These are phyloP conservation scores for Lasioglossum marginatum DNA, from an alignment of 2,888 invertebrate genomes.

Conservation along the genomic window DNA sequence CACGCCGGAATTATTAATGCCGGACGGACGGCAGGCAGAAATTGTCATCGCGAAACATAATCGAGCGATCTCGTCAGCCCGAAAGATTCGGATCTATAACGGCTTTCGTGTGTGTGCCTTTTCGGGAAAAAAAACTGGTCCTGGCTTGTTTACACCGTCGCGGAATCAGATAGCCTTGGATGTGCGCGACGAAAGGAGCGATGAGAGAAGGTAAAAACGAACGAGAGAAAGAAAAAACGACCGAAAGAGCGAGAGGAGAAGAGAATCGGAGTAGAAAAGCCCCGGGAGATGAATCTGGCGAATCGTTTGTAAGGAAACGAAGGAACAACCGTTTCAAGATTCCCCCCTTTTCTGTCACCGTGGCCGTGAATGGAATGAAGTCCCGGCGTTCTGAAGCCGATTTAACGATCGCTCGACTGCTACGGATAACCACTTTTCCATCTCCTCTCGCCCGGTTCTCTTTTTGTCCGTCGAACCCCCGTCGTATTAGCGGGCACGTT, in stretches of 20 bases:
- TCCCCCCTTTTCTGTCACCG: conserved; percentile 38
- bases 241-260: not conserved
- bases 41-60: conserved; percentile 16
- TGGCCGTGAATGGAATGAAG: conserved; percentile 59
- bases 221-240: conserved; percentile 38
- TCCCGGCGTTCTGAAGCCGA: conserved; percentile 54
- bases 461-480: conserved; percentile 28
- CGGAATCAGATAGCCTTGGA: conserved; percentile 64
- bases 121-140: conserved; percentile 43
- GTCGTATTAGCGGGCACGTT: conserved; percentile 14
- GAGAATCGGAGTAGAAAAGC: conserved; percentile 50
- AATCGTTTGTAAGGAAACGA: conserved; percentile 69
- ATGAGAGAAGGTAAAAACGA: conserved; percentile 1
- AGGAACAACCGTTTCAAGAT: conserved; percentile 58
- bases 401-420: conserved; percentile 64
- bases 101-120: conserved; percentile 24
- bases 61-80: conserved; percentile 28
- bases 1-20: not conserved
- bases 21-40: not conserved
- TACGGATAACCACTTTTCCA: conserved; percentile 59
- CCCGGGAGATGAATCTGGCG: conserved; percentile 61
- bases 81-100: conserved; percentile 41
- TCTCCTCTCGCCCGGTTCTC: conserved; percentile 45
- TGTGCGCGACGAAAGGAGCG: conserved; percentile 39
- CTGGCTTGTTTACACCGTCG: conserved; percentile 54